Conservation (phyloP, 2,888 invertebrate species). For the Mechanitis mazaeus region DNA sequence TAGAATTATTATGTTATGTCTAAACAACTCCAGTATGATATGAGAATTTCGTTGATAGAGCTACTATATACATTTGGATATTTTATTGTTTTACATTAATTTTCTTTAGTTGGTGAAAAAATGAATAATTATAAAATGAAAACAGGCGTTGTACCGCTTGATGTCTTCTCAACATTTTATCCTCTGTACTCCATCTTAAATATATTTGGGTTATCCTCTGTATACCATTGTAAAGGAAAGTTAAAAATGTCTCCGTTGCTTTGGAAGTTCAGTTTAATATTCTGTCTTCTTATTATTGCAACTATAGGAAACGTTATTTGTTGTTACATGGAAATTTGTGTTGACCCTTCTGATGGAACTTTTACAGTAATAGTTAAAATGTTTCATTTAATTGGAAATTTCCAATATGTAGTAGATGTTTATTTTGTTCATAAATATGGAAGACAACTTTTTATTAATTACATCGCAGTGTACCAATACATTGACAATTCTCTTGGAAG, state of each 20-base stretch:
- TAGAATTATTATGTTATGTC: no score
- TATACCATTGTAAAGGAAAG: slow-evolving; percentile 5
- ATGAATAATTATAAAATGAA: slow-evolving; percentile 1
- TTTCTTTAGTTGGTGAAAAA: not conserved
- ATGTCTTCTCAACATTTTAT: slow-evolving; percentile 15
- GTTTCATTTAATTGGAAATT: slow-evolving; percentile 1
- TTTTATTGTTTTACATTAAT: no score
- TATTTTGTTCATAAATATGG: slow-evolving; percentile 11
- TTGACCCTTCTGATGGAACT: not conserved
- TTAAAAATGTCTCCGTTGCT: slow-evolving; percentile 11
- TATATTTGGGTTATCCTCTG: slow-evolving; percentile 15
- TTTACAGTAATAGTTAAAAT: slow-evolving; percentile 8
- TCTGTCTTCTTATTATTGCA: slow-evolving; percentile 4
- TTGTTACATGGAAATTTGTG: not conserved
- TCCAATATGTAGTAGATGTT: slow-evolving; percentile 12
- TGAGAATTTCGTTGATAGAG: no score
- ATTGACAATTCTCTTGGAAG: slow-evolving; percentile 13
- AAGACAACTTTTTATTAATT: slow-evolving; percentile 9
- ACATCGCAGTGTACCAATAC: slow-evolving; percentile 12
- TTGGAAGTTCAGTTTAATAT: slow-evolving; percentile 12
- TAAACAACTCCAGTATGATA: not conserved
- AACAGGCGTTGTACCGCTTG: not conserved
- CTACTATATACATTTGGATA: no score
- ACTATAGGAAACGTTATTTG: slow-evolving; percentile 4
- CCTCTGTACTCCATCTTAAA: slow-evolving; percentile 14